These are phyloP conservation scores for Luffia ferchaultella DNA, from an alignment of 2,888 invertebrate species.

Conservation along the genomic window DNA sequence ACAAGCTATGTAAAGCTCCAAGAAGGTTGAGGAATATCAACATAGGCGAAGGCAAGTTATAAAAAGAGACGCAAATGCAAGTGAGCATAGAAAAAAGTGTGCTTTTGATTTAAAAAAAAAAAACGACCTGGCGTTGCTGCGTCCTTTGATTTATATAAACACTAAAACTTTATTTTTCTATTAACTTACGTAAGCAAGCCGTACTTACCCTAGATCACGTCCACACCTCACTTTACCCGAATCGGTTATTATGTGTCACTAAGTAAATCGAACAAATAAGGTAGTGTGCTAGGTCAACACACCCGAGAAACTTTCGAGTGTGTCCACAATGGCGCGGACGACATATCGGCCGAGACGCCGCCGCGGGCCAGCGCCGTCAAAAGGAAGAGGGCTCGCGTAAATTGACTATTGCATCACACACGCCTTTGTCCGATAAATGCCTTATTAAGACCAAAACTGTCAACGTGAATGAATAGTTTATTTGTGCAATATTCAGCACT, in stretches of 20 bases:
- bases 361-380: too few species aligned
- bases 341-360: neutral
- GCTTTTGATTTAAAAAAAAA: neutral
- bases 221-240: too few species aligned
- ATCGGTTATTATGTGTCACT: neutral
- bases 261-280: neutral
- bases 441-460: neutral
- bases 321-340: neutral
- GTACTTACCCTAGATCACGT: too few species aligned
- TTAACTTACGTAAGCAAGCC: too few species aligned
- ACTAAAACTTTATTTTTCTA: neutral
- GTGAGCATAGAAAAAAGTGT: neutral
- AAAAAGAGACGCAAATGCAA: neutral
- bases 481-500: conserved; percentile 5
- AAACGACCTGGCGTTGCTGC: too few species aligned
- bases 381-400: neutral
- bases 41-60: too few species aligned
- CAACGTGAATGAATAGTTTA: neutral
- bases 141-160: neutral
- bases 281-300: neutral
- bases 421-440: neutral
- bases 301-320: neutral
- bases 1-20: too few species aligned
- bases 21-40: too few species aligned
- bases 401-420: neutral